These are phyloP conservation scores for Cenopis cana DNA, from an alignment of 2,888 invertebrate species.

Conservation along the genomic window DNA sequence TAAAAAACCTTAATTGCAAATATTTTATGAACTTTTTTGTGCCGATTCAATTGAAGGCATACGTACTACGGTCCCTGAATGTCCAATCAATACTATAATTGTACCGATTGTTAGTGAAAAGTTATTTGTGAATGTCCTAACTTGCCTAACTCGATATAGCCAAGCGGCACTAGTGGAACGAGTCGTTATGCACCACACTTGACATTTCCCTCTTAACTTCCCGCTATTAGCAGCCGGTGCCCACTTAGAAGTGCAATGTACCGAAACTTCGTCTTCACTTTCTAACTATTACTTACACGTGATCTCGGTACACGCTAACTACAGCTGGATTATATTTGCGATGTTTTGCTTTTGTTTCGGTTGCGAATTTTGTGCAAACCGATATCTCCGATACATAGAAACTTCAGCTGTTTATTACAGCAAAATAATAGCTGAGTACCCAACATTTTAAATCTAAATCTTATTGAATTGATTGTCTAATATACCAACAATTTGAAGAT, in stretches of 20 bases:
- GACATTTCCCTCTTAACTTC: constrained; percentile 53
- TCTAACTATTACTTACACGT: constrained; percentile 42
- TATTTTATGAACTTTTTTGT: no score
- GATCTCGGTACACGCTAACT: constrained; percentile 42
- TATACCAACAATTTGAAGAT: constrained; percentile 28
- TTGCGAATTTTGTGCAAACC: not conserved
- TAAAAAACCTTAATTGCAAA: no score
- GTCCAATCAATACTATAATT: no score
- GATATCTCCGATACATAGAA: not conserved
- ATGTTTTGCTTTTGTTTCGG: constrained; percentile 2
- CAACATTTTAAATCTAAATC: not conserved
- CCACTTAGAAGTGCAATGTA: constrained; percentile 44
- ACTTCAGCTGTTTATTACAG: no score
- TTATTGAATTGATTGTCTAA: not conserved
- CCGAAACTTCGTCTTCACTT: constrained; percentile 46
- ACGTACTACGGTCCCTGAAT: not conserved
- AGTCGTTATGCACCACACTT: constrained; percentile 38
- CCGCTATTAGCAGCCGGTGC: constrained; percentile 44
- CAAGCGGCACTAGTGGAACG: constrained; percentile 47
- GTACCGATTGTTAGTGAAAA: not conserved
- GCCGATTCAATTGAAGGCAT: not conserved
- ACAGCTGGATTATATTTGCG: constrained; percentile 15
- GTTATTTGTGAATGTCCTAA: constrained; percentile 29
- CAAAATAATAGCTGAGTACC: constrained; percentile 2
- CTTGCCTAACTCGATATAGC: constrained; percentile 42